These are phyloP conservation scores for Ophthalmolycus amberensis DNA, from an alignment of 2,113 vertebrate genomes.

Conservation along the genomic window DNA sequence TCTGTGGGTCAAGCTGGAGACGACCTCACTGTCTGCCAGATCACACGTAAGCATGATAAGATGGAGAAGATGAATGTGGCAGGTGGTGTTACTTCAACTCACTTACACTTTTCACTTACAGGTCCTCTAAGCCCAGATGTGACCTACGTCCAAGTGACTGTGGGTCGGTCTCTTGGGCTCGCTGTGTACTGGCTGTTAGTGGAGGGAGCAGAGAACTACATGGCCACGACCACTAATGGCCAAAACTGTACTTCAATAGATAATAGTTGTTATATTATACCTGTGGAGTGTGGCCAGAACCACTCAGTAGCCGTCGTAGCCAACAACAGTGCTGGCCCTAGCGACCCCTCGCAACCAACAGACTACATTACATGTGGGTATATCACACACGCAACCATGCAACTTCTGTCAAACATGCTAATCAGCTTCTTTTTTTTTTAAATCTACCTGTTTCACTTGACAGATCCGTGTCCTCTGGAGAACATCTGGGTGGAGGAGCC, in stretches of 20 bases:
- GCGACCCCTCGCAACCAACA: slow-evolving; percentile 79
- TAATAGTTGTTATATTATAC: slow-evolving; percentile 79
- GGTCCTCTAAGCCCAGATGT: slow-evolving; percentile 76
- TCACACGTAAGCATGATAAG: slow-evolving; percentile 87
- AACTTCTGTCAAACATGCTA: no score
- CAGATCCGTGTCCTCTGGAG: slow-evolving; percentile 88
- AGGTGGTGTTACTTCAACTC: background rate
- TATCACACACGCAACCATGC: slow-evolving; percentile 3
- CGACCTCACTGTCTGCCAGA: slow-evolving; percentile 87
- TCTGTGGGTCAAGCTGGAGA: slow-evolving; percentile 86
- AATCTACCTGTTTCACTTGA: no score
- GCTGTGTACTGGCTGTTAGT: slow-evolving; percentile 81
- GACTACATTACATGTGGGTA: slow-evolving; percentile 86
- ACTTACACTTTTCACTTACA: slow-evolving; percentile 46
- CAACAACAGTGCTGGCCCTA: slow-evolving; percentile 87
- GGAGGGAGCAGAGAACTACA: slow-evolving; percentile 85
- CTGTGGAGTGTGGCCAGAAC: slow-evolving; percentile 86
- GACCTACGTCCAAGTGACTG: slow-evolving; percentile 43
- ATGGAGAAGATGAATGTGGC: background rate
- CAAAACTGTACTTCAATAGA: slow-evolving; percentile 81
- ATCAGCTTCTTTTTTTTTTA: no score
- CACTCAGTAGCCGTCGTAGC: slow-evolving; percentile 85
- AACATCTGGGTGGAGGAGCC: slow-evolving; percentile 84
- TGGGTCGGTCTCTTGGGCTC: slow-evolving; percentile 72
- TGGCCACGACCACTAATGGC: slow-evolving; percentile 67